Percentiles rank a stretch among this genome's conserved stretches.
Evolutionary conservation across 2,888 invertebrate genomes (phyloP).

Genomic region (Caenorhabditis japonica): DNA sequence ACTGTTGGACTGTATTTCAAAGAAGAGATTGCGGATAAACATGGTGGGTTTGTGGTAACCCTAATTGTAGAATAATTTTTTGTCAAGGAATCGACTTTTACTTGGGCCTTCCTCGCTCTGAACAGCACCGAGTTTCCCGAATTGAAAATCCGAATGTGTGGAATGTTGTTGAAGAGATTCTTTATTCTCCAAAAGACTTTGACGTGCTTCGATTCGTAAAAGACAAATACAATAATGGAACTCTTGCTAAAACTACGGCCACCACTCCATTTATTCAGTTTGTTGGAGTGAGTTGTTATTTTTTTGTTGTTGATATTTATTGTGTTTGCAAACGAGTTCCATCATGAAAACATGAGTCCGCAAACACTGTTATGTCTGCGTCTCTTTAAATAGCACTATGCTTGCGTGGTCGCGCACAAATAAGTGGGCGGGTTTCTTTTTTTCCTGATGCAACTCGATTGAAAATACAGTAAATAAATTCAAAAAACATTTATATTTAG

Average conservation of each 20-base stretch:
- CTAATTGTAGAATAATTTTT: neutral
- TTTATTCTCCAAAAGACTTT: slow-evolving; percentile 45
- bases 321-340: too few relatives aligned
- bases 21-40: slow-evolving; percentile 65
- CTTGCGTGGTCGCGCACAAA: too few relatives aligned
- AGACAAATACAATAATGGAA: slow-evolving; percentile 39
- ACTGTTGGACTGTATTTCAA: slow-evolving; percentile 75
- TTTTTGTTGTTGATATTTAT: neutral
- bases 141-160: slow-evolving; percentile 53
- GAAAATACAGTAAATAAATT: too few relatives aligned
- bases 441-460: slow-evolving; percentile 1
- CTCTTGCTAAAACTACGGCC: slow-evolving; percentile 26
- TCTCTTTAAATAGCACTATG: too few relatives aligned
- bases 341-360: too few relatives aligned
- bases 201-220: slow-evolving; percentile 38
- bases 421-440: too few relatives aligned
- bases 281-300: slow-evolving; percentile 18
- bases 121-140: slow-evolving; percentile 64
- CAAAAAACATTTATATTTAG: slow-evolving; percentile 28
- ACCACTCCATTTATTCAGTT: slow-evolving; percentile 54
- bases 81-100: slow-evolving; percentile 65
- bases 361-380: too few relatives aligned
- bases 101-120: slow-evolving; percentile 60
- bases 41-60: slow-evolving; percentile 43
- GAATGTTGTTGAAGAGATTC: slow-evolving; percentile 51